Conservation (phyloP, 2,888 invertebrate genomes). For the Pediacus dermestoides region DNA sequence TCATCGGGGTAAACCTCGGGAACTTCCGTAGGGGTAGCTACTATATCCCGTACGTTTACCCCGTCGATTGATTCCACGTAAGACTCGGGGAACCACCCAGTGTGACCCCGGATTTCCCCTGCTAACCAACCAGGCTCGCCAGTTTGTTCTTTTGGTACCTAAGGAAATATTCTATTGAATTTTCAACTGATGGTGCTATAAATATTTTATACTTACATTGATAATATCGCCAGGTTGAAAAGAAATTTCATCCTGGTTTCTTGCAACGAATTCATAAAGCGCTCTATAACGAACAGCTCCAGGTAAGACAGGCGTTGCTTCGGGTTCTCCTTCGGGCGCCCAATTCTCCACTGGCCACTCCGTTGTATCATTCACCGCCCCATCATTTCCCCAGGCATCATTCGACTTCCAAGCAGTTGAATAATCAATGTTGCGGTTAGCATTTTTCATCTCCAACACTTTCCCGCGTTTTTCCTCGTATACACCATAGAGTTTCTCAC, state of each 20-base stretch:
- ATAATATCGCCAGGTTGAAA: constrained; percentile 93
- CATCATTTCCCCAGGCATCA: constrained; percentile 51
- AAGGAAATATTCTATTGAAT: constrained; percentile 12
- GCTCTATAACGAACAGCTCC: constrained; percentile 76
- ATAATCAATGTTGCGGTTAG: constrained; percentile 42
- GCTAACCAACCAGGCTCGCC: constrained; percentile 98
- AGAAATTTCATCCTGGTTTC: constrained; percentile 89
- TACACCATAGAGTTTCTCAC: constrained; percentile 60
- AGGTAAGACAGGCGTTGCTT: constrained; percentile 42
- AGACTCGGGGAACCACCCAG: constrained; percentile 96
- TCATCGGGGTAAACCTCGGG: constrained; percentile 35
- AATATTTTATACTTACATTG: constrained; percentile 60
- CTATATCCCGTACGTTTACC: constrained; percentile 44
- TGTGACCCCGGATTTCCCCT: constrained; percentile 84
- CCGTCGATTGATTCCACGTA: constrained; percentile 78
- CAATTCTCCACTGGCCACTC: constrained; percentile 54
- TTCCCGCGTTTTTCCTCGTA: constrained; percentile 66
- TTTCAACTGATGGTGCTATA: constrained; percentile 4
- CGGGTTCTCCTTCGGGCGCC: constrained; percentile 31
- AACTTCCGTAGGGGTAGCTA: constrained; percentile 46
- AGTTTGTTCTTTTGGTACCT: constrained; percentile 72
- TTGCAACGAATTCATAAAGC: constrained; percentile 88
- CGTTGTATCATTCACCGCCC: constrained; percentile 21
- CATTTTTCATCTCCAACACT: constrained; percentile 49
- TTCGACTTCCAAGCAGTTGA: constrained; percentile 57